Base-by-base conservation (phyloP, 2,797 vertebrate genomes). In the Scleropages formosus region DNA sequence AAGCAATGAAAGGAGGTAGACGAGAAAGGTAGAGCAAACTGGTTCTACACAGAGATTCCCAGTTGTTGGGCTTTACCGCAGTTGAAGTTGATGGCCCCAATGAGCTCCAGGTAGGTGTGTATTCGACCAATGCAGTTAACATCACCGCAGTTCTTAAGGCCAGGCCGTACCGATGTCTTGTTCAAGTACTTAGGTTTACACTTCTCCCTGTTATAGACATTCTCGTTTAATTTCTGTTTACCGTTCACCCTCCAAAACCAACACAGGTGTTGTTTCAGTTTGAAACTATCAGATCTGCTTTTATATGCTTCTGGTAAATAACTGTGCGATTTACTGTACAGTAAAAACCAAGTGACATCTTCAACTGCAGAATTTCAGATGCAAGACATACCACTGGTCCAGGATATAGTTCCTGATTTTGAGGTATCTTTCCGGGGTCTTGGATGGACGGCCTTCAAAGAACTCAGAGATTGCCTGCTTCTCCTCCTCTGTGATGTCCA, bases 61-160 rank as follows among this genome's bases (percentile, higher is more conserved):
- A 12, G 22, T 20, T 1, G 26, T 11, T 22, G 26, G n/a, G 9
- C n/a, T 81, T 93, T 93, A 98, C 98, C 97, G 80, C 96, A 98
- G 87, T 91, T 94, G 46, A 98, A 99, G 91, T 99, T 99, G 86
- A 99, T 95, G 4, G 98, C 98, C 78, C 98, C 98, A 44, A 98
- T 94, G 74, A 98, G 91, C 75, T 99, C 98, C 89, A 99, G 85
- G 91, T 98, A 98, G 0, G 96, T 98, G 91, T 99, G 98, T 85
- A 99, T 96, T 72, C 96, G 90, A 70, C 98, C 98, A 16, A 99
- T 99, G 85, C 97, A 99, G 93, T 99, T 99, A 46, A 99, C 98
- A 0, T 99, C 98, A 0, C 98, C 98, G 0, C 98, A 99, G 89
- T 98, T 98, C 93, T 96, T 98, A 69, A 99, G 90, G 74, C 98